Evolutionary conservation across 1,140 invertebrate species (phyloP).

Genomic region (Maniola jurtina): DNA sequence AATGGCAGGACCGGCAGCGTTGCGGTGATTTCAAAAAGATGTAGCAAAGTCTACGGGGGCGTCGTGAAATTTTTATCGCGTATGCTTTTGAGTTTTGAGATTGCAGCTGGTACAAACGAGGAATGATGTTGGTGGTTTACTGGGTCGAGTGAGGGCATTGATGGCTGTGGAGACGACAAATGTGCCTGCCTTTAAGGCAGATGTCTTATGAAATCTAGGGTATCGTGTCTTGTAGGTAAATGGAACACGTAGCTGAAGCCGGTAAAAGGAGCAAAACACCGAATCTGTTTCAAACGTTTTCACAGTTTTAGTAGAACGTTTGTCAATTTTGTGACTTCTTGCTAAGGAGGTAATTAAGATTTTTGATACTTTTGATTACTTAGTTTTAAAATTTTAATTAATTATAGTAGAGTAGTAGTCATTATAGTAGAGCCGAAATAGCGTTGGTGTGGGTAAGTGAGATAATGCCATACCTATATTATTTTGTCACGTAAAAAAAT

Average conservation of each 20-base stretch:
- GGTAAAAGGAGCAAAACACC: constrained; percentile 1
- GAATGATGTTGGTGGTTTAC: constrained; percentile 25
- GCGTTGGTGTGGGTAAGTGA: too few species aligned
- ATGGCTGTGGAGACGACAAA: constrained; percentile 25
- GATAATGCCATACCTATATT: too few species aligned
- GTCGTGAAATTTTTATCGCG: constrained; percentile 28
- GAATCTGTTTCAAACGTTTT: neutral
- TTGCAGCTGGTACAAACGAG: constrained; percentile 21
- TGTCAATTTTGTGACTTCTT: neutral
- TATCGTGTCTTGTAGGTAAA: constrained; percentile 29
- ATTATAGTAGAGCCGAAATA: too few species aligned
- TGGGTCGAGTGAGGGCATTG: constrained; percentile 32
- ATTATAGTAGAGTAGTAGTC: too few species aligned
- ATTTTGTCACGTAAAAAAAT: too few species aligned
- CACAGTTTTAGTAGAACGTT: neutral
- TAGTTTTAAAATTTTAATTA: too few species aligned
- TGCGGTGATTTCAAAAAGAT: constrained; percentile 27
- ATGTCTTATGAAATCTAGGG: constrained; percentile 27
- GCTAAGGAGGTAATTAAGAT: too few species aligned
- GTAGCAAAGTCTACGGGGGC: constrained; percentile 17
- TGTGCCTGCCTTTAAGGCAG: constrained; percentile 20
- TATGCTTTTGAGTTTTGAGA: constrained; percentile 30
- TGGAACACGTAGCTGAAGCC: constrained; percentile 13
- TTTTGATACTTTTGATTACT: too few species aligned
- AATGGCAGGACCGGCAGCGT: constrained; percentile 15